phyloP scores from a whole-genome alignment of 1,140 invertebrate species.

The Nephotettix cincticeps region DNA sequence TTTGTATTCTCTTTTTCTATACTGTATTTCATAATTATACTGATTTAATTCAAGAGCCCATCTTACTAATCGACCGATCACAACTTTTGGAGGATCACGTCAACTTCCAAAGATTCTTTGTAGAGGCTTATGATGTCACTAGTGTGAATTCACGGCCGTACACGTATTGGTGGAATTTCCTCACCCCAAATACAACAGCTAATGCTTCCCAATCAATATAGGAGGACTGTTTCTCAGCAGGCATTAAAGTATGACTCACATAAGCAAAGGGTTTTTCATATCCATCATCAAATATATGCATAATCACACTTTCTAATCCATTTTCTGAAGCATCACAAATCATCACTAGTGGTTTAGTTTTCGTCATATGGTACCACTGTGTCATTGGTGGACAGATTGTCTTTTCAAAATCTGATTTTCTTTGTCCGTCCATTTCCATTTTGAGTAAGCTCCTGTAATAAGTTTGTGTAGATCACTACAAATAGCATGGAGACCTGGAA shows the following conservation, averaged over 20 bases:
- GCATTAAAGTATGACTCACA: background rate
- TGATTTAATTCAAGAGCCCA: background rate
- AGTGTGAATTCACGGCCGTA: background rate
- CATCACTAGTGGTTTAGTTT: background rate
- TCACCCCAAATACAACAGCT: background rate
- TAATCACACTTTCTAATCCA: background rate
- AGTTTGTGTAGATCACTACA: conserved; percentile 1
- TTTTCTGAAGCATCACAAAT: background rate
- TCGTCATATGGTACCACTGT: background rate
- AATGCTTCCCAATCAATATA: conserved; percentile 2
- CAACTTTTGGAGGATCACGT: background rate
- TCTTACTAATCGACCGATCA: background rate
- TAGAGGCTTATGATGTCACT: background rate
- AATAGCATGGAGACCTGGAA: background rate
- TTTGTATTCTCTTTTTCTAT: background rate
- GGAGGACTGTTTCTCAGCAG: background rate
- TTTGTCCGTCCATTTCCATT: background rate
- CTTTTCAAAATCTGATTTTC: background rate
- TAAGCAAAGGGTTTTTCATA: background rate
- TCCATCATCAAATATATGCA: background rate
- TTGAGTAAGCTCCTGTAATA: background rate
- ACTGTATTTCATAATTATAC: background rate
- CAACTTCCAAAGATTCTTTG: background rate
- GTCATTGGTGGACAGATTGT: background rate
- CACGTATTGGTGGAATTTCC: background rate